Evolutionary conservation across 1,140 invertebrate genomes (phyloP), one percentile per base, ranked within the genome.

Genomic region (Panulirus ornatus): DNA sequence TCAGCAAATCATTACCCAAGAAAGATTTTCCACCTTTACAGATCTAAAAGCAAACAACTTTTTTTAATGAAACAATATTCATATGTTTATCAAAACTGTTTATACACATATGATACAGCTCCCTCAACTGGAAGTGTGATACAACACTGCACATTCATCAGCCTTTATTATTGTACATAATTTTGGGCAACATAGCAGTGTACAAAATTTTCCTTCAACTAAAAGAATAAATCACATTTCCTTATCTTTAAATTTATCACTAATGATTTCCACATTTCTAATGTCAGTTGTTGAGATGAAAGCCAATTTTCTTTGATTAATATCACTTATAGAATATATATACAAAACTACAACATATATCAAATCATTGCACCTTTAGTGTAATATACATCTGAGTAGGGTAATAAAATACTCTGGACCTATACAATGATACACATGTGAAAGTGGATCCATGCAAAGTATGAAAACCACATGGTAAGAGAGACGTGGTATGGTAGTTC

Each of bases 291-390:
- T 76, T 19, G 34, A n/a, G 71, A 86, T 86, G 34, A 63, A 70
- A 84, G 66, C 54, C 82, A 84, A 84, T 84, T 63, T 84, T 44
- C 75, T 88, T 84, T 84, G 73, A 40, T 87, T 79, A 81, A 79
- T 79, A 88, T 88, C 85, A 81, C 75, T 88, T 79, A 87, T 66
- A 79, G 36, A 79, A 79, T 75, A 86, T 63, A 88, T 88, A 79
- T 79, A 88, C 88, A 89, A 89, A 89, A 89, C 79, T 83, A 89
- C 78, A 89, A 89, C 88, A 89, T 89, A 89, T 89, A 84, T 89
- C 88, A 89, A 89, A 89, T 89, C 88, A 89, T 89, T 89, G 88
- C 88, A 89, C 88, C 88, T 89, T 83, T 89, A 89, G 88, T 89
- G 88, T 89, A 83, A 84, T 89, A 89, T 89, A 89, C 81, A 89